Percentiles rank a stretch among this genome's conserved stretches.
Evolutionary conservation across 2,888 invertebrate species (phyloP).

Genomic region (Pocota personata): DNA sequence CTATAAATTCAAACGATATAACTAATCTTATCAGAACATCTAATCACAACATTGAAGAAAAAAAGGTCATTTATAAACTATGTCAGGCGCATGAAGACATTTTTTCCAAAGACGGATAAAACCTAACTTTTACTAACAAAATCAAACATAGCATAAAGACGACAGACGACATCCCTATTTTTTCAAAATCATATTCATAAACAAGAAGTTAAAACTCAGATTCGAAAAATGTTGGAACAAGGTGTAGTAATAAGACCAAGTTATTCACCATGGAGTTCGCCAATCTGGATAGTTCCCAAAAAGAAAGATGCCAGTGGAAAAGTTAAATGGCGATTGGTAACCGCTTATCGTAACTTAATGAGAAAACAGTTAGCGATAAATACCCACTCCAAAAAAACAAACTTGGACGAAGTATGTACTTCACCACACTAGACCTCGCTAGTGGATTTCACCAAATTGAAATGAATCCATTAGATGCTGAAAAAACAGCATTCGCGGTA

Average conservation of each 20-base stretch:
- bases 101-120: not conserved
- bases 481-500: conserved; percentile 13
- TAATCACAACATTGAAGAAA: not conserved
- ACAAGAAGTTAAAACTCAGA: not conserved
- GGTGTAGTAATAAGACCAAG: not conserved
- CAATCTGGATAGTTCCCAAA: conserved; percentile 7
- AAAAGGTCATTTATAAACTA: not conserved
- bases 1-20: not conserved
- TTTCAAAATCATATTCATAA: not conserved
- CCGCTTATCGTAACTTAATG: not conserved
- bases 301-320: not conserved
- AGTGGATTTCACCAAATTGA: not conserved
- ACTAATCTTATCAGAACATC: not conserved
- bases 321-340: not conserved
- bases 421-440: conserved; percentile 2
- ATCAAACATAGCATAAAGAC: not conserved
- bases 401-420: not conserved
- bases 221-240: not conserved
- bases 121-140: not conserved
- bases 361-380: not conserved
- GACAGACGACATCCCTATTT: not conserved
- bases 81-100: not conserved
- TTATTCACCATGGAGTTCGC: not conserved
- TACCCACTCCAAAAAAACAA: not conserved
- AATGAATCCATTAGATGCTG: not conserved